Conservation (phyloP, 2,888 invertebrate species). For the Allolobophora icterica region DNA sequence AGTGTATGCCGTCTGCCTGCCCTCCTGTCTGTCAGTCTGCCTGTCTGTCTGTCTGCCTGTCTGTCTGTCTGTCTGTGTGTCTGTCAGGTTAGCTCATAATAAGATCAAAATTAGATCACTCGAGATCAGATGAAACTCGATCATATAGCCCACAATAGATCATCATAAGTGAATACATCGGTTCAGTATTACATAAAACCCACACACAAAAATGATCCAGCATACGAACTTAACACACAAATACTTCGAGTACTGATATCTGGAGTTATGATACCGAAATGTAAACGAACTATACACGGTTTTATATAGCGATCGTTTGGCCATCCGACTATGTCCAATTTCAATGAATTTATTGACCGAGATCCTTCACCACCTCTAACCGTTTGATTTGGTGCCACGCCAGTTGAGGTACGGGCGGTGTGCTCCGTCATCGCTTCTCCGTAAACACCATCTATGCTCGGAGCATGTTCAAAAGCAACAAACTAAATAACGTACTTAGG, state of each 20-base stretch:
- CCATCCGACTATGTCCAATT: no score
- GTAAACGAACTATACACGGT: no score
- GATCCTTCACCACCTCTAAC: no score
- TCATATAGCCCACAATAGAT: no score
- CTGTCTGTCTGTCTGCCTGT: not conserved
- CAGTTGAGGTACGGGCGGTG: not conserved
- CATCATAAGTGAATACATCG: no score
- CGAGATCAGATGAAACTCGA: no score
- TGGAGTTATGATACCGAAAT: no score
- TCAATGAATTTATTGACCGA: no score
- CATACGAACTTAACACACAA: no score
- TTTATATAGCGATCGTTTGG: no score
- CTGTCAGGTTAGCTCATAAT: not conserved
- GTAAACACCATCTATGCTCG: not conserved
- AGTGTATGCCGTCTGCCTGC: not conserved
- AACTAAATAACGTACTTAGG: not conserved
- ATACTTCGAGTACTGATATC: no score
- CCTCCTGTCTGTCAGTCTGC: not conserved
- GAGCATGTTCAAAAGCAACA: not conserved
- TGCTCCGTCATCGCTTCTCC: not conserved
- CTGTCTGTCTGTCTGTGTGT: not conserved
- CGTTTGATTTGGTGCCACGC: no score
- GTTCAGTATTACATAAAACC: not conserved
- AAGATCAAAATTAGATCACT: not conserved
- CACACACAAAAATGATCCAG: not conserved